Percentiles rank a stretch among this genome's conserved stretches.
These are phyloP conservation scores for Drosophila meridionalis DNA, from an alignment of 2,888 invertebrate genomes.

Conservation along the genomic window DNA sequence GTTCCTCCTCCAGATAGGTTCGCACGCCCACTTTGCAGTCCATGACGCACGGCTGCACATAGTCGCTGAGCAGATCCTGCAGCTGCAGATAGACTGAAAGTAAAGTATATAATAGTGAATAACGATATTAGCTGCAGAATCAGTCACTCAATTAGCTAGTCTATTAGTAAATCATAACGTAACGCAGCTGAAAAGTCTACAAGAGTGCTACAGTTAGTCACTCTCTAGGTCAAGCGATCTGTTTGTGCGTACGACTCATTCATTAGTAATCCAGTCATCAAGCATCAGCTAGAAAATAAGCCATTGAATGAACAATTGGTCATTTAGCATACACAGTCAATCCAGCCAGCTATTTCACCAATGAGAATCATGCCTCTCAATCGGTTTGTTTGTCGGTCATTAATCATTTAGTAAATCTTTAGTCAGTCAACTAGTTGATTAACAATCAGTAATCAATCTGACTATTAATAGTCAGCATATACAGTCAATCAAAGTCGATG, in stretches of 20 bases:
- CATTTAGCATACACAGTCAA: not conserved
- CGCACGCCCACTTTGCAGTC: constrained; percentile 98
- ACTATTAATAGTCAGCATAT: not conserved
- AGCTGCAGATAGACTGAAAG: constrained; percentile 92
- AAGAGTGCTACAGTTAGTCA: not conserved
- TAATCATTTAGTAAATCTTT: not conserved
- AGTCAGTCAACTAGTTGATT: not conserved
- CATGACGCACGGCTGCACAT: constrained; percentile 97
- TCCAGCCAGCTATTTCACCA: not conserved
- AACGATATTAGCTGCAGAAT: not conserved
- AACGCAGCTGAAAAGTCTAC: not conserved
- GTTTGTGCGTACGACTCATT: not conserved
- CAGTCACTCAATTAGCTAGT: too few species aligned
- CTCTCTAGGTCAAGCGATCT: not conserved
- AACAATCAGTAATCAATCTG: not conserved
- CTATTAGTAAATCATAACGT: not conserved
- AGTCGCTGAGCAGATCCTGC: constrained; percentile 96
- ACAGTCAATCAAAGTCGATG: not conserved
- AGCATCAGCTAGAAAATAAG: not conserved
- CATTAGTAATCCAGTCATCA: not conserved
- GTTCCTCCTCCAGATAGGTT: constrained; percentile 97
- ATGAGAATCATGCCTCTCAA: not conserved
- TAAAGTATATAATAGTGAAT: not conserved
- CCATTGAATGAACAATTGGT: not conserved
- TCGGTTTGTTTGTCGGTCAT: not conserved